Evolutionary conservation across 2,797 vertebrate genomes (phyloP).

Genomic region (Coccyzus lansbergi): DNA sequence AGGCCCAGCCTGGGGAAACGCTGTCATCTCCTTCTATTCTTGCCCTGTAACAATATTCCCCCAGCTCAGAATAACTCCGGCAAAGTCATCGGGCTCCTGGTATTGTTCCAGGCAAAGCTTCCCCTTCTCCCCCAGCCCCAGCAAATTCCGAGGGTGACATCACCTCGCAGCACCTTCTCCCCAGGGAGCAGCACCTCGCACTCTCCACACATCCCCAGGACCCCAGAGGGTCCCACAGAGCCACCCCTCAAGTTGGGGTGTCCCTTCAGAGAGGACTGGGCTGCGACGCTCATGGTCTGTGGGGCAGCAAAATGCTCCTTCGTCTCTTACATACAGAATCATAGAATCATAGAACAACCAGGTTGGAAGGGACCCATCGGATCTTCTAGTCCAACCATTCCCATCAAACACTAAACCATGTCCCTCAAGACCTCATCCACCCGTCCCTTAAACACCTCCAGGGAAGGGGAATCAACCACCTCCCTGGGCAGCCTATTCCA

Average conservation of each 20-base stretch:
- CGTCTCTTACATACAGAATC: neutral
- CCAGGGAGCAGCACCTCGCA: neutral
- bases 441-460: no score
- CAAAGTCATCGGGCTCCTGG: neutral
- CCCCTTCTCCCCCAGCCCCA: neutral
- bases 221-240: neutral
- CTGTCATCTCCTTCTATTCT: slow-evolving; percentile 59
- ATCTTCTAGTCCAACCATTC: no score
- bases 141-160: slow-evolving; percentile 8
- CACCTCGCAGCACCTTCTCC: neutral
- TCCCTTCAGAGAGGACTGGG: neutral
- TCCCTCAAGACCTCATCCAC: no score
- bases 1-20: neutral
- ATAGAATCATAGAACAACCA: no score
- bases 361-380: no score
- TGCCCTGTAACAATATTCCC: slow-evolving; percentile 64
- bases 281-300: neutral
- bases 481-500: no score
- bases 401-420: no score
- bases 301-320: neutral
- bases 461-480: no score
- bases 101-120: slow-evolving; percentile 57
- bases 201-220: neutral
- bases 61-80: slow-evolving; percentile 58
- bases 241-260: no score